A percentile compares a stretch with the other conserved stretches of the same genome.
Evolutionary conservation across 2,113 vertebrate species (phyloP).

Genomic region (Coracopsis vasa): DNA sequence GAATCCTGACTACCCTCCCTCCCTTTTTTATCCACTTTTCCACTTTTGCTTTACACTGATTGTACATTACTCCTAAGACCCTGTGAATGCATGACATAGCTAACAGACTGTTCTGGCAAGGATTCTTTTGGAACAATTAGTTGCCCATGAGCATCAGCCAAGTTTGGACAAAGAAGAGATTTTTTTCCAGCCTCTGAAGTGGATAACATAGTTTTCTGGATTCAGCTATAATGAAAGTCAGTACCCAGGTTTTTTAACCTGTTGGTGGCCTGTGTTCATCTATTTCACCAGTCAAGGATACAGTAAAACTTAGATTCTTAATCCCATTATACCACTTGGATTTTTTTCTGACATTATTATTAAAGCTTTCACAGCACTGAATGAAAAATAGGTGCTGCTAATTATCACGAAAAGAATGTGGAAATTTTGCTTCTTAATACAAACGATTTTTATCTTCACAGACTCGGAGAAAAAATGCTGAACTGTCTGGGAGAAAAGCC

Average conservation of each 20-base stretch:
- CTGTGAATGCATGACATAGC: background rate
- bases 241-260: background rate
- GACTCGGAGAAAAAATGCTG: background rate
- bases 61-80: background rate
- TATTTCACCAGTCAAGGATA: background rate
- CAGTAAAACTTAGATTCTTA: background rate
- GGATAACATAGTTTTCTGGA: background rate
- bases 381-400: background rate
- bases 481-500: background rate
- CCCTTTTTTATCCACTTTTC: background rate
- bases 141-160: background rate
- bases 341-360: background rate
- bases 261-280: background rate
- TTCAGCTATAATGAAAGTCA: background rate
- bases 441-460: constrained; percentile 11
- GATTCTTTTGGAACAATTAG: background rate
- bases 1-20: background rate
- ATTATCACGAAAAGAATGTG: background rate
- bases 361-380: background rate
- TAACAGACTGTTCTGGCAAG: background rate
- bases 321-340: background rate
- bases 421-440: background rate
- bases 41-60: background rate
- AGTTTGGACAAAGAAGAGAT: background rate
- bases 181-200: background rate